Percentiles rank a stretch among this genome's conserved stretches.
Evolutionary conservation across 1,140 invertebrate species (phyloP).

Genomic region (Parapsyche elsis): DNA sequence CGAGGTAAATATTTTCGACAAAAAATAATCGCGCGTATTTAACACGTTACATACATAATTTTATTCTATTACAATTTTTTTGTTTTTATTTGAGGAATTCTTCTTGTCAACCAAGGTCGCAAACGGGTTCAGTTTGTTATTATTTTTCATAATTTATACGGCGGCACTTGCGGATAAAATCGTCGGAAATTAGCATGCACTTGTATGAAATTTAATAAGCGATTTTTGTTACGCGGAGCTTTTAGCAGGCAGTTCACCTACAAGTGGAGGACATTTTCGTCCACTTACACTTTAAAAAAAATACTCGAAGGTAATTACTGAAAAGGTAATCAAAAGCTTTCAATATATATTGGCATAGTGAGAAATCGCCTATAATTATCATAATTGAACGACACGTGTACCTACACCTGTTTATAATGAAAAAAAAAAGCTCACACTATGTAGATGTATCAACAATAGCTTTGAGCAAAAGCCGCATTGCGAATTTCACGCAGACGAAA

Average conservation of each 20-base stretch:
- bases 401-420: no score
- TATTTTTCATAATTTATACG: conserved; percentile 12
- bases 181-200: conserved; percentile 17
- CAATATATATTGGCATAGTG: neutral
- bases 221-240: conserved; percentile 9
- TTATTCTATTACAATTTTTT: neutral
- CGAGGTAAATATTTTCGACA: neutral
- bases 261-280: conserved; percentile 24
- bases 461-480: no score
- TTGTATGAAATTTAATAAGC: conserved; percentile 24
- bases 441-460: no score
- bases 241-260: neutral
- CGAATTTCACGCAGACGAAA: no score
- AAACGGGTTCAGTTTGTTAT: neutral
- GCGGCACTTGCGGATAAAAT: neutral
- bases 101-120: conserved; percentile 4
- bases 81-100: neutral
- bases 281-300: conserved; percentile 2
- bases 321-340: conserved; percentile 6
- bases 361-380: neutral
- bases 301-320: conserved; percentile 2
- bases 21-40: neutral
- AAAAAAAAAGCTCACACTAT: no score
- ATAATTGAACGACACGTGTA: neutral
- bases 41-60: neutral